Evolutionary conservation across 92 coral and sea anemone species (phyloP).

Genomic region (Desmophyllum pertusum): DNA sequence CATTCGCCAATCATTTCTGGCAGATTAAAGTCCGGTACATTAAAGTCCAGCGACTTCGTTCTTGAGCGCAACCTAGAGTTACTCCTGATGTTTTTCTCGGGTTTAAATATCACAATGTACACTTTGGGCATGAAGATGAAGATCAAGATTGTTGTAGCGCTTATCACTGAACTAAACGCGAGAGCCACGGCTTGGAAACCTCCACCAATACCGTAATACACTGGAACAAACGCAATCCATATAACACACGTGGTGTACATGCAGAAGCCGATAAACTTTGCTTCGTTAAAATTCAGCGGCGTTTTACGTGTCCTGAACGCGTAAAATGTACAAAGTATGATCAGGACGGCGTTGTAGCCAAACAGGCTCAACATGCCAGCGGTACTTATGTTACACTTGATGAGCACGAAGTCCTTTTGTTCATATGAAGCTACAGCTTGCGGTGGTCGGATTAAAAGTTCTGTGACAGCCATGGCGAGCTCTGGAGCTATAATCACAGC

Average conservation of each 20-base stretch:
- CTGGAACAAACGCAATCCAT: slow-evolving; percentile 82
- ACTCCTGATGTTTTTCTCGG: slow-evolving; percentile 70
- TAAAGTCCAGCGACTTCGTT: slow-evolving; percentile 55
- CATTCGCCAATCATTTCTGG: not conserved
- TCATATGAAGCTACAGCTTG: slow-evolving; percentile 35
- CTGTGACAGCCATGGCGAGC: slow-evolving; percentile 57
- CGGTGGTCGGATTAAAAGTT: slow-evolving; percentile 57
- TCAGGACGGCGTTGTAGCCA: slow-evolving; percentile 69
- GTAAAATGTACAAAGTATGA: slow-evolving; percentile 71
- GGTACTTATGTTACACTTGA: slow-evolving; percentile 55
- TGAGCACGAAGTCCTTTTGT: slow-evolving; percentile 27
- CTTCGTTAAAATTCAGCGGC: slow-evolving; percentile 84
- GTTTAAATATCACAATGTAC: slow-evolving; percentile 71
- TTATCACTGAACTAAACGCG: slow-evolving; percentile 67
- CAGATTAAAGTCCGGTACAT: slow-evolving; percentile 27
- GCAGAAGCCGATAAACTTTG: slow-evolving; percentile 81
- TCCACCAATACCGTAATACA: slow-evolving; percentile 71
- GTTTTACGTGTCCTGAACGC: slow-evolving; percentile 86
- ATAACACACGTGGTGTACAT: slow-evolving; percentile 79
- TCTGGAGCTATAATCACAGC: slow-evolving; percentile 62
- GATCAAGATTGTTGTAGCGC: slow-evolving; percentile 73
- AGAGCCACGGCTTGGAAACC: slow-evolving; percentile 65
- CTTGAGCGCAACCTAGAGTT: slow-evolving; percentile 78
- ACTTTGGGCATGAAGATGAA: slow-evolving; percentile 79
- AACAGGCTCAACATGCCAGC: slow-evolving; percentile 40